Conservation (phyloP, 2,888 invertebrate genomes). For the Dolomedes plantarius region DNA sequence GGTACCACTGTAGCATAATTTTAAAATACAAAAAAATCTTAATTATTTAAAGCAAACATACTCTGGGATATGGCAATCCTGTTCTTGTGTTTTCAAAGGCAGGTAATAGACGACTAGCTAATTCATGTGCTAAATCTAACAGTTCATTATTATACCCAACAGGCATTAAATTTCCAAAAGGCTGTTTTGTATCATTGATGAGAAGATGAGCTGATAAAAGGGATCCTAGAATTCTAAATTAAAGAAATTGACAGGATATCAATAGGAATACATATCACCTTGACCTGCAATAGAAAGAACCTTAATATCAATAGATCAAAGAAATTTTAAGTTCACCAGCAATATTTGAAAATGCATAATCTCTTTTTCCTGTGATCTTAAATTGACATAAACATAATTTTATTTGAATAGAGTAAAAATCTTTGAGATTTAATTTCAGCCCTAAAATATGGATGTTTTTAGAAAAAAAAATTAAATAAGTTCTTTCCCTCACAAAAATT, state of each 20-base stretch:
- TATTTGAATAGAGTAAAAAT: no score
- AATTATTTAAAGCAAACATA: slow-evolving; percentile 71
- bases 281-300: background rate
- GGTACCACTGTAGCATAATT: no score
- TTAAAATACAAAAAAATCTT: no score
- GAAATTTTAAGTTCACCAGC: no score
- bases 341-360: no score
- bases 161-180: slow-evolving; percentile 79
- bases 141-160: slow-evolving; percentile 80
- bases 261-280: slow-evolving; percentile 12
- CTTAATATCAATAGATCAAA: background rate
- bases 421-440: no score
- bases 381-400: no score
- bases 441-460: no score
- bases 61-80: slow-evolving; percentile 80
- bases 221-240: slow-evolving; percentile 80
- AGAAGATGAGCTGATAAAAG: slow-evolving; percentile 82
- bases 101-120: slow-evolving; percentile 80
- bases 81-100: slow-evolving; percentile 81
- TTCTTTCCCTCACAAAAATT: no score
- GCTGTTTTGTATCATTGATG: slow-evolving; percentile 79
- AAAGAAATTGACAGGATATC: slow-evolving; percentile 39
- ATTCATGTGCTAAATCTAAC: slow-evolving; percentile 81
- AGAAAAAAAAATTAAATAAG: no score
- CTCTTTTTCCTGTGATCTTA: no score